Evolutionary conservation across 1,140 invertebrate species (phyloP).

Genomic region (Orius laevigatus): DNA sequence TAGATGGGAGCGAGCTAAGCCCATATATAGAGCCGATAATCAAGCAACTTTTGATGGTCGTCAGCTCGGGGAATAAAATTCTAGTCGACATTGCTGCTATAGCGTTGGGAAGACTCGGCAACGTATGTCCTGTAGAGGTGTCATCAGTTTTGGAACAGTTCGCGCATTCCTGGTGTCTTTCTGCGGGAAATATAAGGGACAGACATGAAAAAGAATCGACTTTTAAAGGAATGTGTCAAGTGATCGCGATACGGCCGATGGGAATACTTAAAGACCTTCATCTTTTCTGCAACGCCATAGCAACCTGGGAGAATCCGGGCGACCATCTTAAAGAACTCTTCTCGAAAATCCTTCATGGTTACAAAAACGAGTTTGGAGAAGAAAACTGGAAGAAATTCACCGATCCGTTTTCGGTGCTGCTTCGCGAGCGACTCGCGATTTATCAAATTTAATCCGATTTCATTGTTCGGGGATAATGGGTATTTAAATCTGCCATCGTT

Average conservation of each 20-base stretch:
- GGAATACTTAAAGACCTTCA: constrained; percentile 25
- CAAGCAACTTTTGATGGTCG: constrained; percentile 81
- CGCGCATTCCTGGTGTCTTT: constrained; percentile 97
- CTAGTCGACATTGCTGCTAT: constrained; percentile 72
- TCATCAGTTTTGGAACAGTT: constrained; percentile 98
- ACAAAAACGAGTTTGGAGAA: constrained; percentile 23
- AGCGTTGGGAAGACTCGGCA: constrained; percentile 99
- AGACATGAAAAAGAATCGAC: constrained; percentile 5
- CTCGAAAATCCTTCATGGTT: constrained; percentile 22
- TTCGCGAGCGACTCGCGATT: constrained; percentile 22
- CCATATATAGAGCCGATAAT: constrained; percentile 82
- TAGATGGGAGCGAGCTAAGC: constrained; percentile 86
- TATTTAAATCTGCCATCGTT: no score
- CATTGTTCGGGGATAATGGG: no score
- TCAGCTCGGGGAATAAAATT: constrained; percentile 86
- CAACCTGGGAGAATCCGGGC: constrained; percentile 25
- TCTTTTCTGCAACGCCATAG: constrained; percentile 27
- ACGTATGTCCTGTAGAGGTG: constrained; percentile 98
- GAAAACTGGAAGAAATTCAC: constrained; percentile 24
- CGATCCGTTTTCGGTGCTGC: constrained; percentile 23
- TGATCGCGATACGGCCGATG: constrained; percentile 23
- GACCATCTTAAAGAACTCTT: constrained; percentile 24
- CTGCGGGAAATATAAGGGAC: constrained; percentile 1
- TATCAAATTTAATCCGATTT: constrained; percentile 7
- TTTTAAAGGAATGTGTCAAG: constrained; percentile 8